phyloP scores from a whole-genome alignment of 2,888 invertebrate genomes.

The Aporophyla nigra region DNA sequence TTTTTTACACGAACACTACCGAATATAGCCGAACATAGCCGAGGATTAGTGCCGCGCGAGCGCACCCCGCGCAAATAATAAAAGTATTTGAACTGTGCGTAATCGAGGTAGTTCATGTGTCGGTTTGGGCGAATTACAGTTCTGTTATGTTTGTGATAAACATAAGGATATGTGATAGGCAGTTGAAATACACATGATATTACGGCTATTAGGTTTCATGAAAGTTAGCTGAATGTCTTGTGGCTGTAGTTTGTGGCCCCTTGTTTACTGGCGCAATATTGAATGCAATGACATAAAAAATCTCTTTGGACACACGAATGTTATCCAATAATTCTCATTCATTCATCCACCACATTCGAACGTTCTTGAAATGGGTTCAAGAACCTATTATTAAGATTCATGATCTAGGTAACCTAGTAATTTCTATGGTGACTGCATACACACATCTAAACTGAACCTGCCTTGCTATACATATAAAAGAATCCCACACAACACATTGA shows the following conservation, averaged over 20 bases:
- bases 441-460: not conserved
- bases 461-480: not conserved
- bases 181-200: constrained; percentile 39
- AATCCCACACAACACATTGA: not conserved
- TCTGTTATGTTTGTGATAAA: constrained; percentile 58
- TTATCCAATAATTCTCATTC: not conserved
- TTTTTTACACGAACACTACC: constrained; percentile 66
- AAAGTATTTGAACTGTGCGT: constrained; percentile 67
- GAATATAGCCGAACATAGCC: constrained; percentile 67
- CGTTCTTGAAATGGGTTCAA: not conserved
- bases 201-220: constrained; percentile 36
- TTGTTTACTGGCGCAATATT: not conserved
- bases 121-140: constrained; percentile 53
- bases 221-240: constrained; percentile 14
- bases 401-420: not conserved
- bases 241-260: not conserved
- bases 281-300: constrained; percentile 1
- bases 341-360: not conserved
- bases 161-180: constrained; percentile 48
- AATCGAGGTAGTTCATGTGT: constrained; percentile 57
- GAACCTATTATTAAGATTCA: not conserved
- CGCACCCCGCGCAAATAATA: constrained; percentile 64
- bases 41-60: constrained; percentile 65
- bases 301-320: not conserved
- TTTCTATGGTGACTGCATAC: not conserved